Evolutionary conservation across 2,888 invertebrate species (phyloP).

Genomic region (Ectemnius continuus): DNA sequence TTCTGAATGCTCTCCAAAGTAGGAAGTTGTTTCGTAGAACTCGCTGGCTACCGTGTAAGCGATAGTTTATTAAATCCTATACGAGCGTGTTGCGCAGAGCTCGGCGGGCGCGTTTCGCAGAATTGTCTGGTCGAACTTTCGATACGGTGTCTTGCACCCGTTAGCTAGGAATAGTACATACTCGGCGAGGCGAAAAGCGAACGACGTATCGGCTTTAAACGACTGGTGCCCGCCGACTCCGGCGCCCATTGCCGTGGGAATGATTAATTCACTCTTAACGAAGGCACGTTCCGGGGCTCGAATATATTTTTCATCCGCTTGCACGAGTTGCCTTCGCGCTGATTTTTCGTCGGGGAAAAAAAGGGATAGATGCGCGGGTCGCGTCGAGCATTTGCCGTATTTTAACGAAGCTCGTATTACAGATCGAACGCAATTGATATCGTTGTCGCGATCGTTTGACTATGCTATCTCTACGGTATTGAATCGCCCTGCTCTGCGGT

Average conservation of each 20-base stretch:
- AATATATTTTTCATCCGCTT: no score
- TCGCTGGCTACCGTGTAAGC: background rate
- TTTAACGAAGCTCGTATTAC: no score
- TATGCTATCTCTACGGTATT: no score
- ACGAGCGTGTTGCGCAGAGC: background rate
- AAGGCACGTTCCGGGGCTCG: background rate
- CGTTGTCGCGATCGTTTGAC: background rate
- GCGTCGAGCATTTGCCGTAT: no score
- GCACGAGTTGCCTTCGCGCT: no score
- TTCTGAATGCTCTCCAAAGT: no score
- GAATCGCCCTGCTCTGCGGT: no score
- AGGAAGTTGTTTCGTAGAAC: no score
- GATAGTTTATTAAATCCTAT: constrained; percentile 30
- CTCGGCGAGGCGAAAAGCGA: constrained; percentile 13
- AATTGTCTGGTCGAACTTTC: constrained; percentile 40
- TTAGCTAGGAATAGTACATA: constrained; percentile 8
- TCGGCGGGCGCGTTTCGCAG: constrained; percentile 8
- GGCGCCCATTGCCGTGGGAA: constrained; percentile 16
- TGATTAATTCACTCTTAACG: constrained; percentile 25
- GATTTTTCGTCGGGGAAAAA: no score
- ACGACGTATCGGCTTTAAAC: constrained; percentile 13
- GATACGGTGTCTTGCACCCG: constrained; percentile 17
- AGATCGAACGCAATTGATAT: no score
- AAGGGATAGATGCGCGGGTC: no score
- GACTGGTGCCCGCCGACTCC: background rate